Base-by-base conservation (phyloP, 2,888 invertebrate species). In the Geotrupes spiniger region DNA sequence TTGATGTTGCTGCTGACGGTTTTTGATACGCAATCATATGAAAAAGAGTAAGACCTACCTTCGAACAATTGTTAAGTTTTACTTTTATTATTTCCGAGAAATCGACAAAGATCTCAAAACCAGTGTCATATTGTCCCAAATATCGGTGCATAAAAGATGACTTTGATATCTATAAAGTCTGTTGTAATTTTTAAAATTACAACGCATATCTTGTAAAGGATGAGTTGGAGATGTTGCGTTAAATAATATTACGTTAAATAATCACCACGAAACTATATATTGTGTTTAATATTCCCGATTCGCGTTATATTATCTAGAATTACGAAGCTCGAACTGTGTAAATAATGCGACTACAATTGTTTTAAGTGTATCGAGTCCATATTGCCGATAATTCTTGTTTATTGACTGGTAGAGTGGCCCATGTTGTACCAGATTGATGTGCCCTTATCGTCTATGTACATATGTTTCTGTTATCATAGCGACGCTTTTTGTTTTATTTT, bases 301-400 rank as follows among this genome's bases (percentile, higher is more conserved):
- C 6, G 21, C 21, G 6, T 21, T 21, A 21, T 21, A 21, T 21
- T 21, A 4, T 21, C 21, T 21, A 21, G 21, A 21, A 21, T 33
- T 8, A 33, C 11, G 29, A 10, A 33, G 33, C 11, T 9, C 10
- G 12, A 33, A 12, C 15, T 10, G 11, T 33, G 33, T 8, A 33
- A 33, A 33, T 33, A 33, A 10, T 10, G 12, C 15, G 33, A 14
- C 8, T 33, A 41, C 40, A 46, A 46, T 46, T 41, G 46, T 41
- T 36, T 41, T 42, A 42, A 50, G 45, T 50, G 45, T 45, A 29
- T 36, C 46, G 42, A 45, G 51, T 47, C 54, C 54, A 54, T 56
- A 52, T 56, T 54, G 52, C 36, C 42, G 53, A 52, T 56, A 56
- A 46, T 42, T 49, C 44, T 52, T 54, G 49, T 54, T 57, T 57